Conservation (phyloP, 2,888 invertebrate genomes). For the Nomada ruficornis region DNA sequence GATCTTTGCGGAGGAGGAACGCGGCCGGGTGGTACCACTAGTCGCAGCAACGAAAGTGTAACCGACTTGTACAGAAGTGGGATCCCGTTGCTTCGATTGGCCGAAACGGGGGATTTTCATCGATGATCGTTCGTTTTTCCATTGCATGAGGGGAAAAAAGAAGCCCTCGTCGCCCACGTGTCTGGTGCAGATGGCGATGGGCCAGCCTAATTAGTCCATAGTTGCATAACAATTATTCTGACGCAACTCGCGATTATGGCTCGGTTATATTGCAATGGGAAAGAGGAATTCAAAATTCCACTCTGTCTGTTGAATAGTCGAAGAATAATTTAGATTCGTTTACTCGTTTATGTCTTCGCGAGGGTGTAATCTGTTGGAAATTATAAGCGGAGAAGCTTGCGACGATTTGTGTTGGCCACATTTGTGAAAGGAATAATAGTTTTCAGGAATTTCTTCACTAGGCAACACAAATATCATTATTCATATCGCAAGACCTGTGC, state of each 20-base stretch:
- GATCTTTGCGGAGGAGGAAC: constrained; percentile 59
- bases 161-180: constrained; percentile 19
- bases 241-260: constrained; percentile 57
- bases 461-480: no score
- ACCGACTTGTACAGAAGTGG: constrained; percentile 73
- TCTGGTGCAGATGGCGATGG: background rate
- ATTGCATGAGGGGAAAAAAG: constrained; percentile 32
- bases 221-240: constrained; percentile 70
- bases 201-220: constrained; percentile 70
- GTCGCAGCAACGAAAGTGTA: constrained; percentile 82
- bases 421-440: no score
- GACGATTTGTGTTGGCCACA: no score
- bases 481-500: no score
- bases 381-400: no score
- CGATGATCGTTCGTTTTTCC: constrained; percentile 38
- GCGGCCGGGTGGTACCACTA: constrained; percentile 77
- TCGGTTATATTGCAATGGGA: constrained; percentile 24
- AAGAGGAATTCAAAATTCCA: constrained; percentile 26
- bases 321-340: no score
- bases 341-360: no score
- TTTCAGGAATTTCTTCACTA: no score
- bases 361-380: no score
- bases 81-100: constrained; percentile 45
- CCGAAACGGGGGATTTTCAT: constrained; percentile 34
- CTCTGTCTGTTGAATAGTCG: background rate